Evolutionary conservation across 2,888 invertebrate species (phyloP).

Genomic region (Epinotia nisella): DNA sequence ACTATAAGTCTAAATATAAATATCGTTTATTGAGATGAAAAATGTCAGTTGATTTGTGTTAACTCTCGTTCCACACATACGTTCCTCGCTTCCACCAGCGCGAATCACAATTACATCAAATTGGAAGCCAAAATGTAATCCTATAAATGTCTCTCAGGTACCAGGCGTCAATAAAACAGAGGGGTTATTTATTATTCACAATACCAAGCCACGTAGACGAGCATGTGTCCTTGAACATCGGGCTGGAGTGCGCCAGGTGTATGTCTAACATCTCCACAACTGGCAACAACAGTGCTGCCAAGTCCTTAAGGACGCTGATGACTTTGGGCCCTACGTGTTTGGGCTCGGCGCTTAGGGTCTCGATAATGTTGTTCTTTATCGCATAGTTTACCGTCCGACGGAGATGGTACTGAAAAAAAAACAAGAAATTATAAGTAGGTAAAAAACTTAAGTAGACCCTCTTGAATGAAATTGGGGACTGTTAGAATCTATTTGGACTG

Average conservation of each 20-base stretch:
- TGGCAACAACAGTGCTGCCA: conserved; percentile 67
- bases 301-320: conserved; percentile 66
- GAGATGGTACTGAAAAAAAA: conserved; percentile 67
- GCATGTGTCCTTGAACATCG: conserved; percentile 73
- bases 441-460: neutral
- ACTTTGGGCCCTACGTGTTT: conserved; percentile 69
- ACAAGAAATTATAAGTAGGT: conserved; percentile 27
- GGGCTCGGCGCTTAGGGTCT: conserved; percentile 68
- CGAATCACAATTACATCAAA: neutral
- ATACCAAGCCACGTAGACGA: conserved; percentile 74
- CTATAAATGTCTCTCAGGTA: neutral
- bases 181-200: conserved; percentile 67
- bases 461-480: too few relatives aligned
- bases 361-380: conserved; percentile 59
- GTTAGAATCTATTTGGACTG: too few relatives aligned
- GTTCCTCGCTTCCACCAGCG: too few relatives aligned
- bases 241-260: conserved; percentile 72
- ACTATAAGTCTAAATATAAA: too few relatives aligned
- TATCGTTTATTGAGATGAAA: too few relatives aligned
- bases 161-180: neutral
- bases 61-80: too few relatives aligned
- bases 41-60: too few relatives aligned
- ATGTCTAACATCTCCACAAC: conserved; percentile 71
- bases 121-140: neutral
- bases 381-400: conserved; percentile 73